Conservation (phyloP, 1,140 invertebrate genomes). For the Zaprionus tsacasi region DNA sequence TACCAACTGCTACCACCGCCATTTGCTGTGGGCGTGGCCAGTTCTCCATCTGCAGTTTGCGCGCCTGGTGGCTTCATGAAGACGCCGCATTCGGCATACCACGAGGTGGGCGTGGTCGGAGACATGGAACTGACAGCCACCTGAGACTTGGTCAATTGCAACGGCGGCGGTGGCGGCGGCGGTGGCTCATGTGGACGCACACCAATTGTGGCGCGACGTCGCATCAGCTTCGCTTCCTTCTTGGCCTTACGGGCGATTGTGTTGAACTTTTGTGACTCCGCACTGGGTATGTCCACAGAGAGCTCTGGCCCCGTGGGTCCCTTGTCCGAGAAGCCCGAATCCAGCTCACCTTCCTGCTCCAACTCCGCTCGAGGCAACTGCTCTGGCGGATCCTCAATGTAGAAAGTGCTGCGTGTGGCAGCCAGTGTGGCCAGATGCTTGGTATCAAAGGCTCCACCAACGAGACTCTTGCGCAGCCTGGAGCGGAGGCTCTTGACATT, state of each 20-base stretch:
- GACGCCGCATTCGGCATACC: constrained; percentile 86
- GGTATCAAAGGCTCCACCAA: constrained; percentile 84
- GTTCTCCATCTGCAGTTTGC: constrained; percentile 28
- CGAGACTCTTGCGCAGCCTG: constrained; percentile 85
- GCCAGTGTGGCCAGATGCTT: constrained; percentile 65
- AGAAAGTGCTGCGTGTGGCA: constrained; percentile 87
- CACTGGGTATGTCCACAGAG: constrained; percentile 27
- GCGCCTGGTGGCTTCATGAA: constrained; percentile 78
- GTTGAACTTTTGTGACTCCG: constrained; percentile 67
- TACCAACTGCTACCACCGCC: constrained; percentile 85
- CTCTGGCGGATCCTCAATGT: constrained; percentile 85
- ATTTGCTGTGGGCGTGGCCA: constrained; percentile 54
- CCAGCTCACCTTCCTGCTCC: constrained; percentile 82
- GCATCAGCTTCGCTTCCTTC: constrained; percentile 63
- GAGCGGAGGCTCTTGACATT: constrained; percentile 85
- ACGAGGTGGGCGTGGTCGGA: constrained; percentile 78
- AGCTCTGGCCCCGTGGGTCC: constrained; percentile 46
- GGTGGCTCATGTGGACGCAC: constrained; percentile 81
- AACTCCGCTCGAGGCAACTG: constrained; percentile 51
- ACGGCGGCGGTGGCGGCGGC: constrained; percentile 78
- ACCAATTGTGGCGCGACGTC: constrained; percentile 69
- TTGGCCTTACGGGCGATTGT: constrained; percentile 68
- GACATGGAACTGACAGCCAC: constrained; percentile 19
- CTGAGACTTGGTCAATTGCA: constrained; percentile 11
- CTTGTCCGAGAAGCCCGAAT: constrained; percentile 85